A percentile compares a stretch with the other conserved stretches of the same genome.
phyloP scores from a whole-genome alignment of 2,113 vertebrate species.

The Apistogramma diplotaenia region DNA sequence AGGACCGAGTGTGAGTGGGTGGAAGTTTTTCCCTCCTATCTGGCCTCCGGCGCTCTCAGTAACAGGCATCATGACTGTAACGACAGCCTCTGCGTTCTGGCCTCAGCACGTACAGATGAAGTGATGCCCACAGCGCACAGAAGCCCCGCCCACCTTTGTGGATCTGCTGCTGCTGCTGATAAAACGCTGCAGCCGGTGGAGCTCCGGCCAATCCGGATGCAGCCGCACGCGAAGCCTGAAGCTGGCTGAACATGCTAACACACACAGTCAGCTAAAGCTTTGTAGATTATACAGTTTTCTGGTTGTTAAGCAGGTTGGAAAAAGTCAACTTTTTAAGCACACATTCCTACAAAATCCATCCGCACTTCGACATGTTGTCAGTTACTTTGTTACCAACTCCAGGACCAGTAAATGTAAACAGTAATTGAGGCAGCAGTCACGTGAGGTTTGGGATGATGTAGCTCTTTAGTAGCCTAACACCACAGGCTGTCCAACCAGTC shows the following conservation, averaged over 20 bases:
- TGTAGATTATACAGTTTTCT: fast-evolving
- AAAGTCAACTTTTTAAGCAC: fast-evolving
- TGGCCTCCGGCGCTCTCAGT: not conserved
- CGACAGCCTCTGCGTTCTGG: too few species aligned
- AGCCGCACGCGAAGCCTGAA: fast-evolving
- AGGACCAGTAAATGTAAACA: too few species aligned
- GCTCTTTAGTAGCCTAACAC: not conserved
- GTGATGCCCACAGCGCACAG: too few species aligned
- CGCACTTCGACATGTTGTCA: too few species aligned
- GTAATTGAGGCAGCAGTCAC: too few species aligned
- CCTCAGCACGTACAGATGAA: too few species aligned
- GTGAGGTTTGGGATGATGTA: too few species aligned
- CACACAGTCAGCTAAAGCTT: not conserved
- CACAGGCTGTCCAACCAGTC: too few species aligned
- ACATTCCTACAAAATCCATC: too few species aligned
- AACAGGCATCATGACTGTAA: not conserved
- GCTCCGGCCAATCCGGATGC: too few species aligned
- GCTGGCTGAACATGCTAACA: not conserved
- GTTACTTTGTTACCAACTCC: too few species aligned
- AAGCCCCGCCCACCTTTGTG: not conserved
- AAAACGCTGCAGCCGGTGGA: not conserved
- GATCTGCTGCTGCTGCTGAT: not conserved
- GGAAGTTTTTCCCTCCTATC: not conserved
- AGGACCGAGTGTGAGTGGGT: not conserved
- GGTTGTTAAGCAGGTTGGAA: not conserved